Evolutionary conservation across 2,797 vertebrate species (phyloP).

Genomic region (Gallirallus australis): DNA sequence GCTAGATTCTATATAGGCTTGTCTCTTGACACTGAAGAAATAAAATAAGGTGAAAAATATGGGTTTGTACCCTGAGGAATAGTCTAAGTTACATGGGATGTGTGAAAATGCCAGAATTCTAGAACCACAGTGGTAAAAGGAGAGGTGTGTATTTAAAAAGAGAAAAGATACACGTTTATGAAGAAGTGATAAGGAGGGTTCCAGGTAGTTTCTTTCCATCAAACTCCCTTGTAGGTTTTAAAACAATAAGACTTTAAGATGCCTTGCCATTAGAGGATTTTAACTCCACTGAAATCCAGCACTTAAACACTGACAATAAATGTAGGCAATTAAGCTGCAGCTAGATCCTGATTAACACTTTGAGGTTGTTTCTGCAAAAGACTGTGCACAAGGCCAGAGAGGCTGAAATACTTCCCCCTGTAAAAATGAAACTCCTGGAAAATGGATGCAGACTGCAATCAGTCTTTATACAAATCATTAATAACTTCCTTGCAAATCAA

Average conservation of each 20-base stretch:
- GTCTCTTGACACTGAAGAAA: not conserved
- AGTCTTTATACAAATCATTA: not conserved
- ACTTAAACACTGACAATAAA: not conserved
- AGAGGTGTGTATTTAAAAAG: not conserved
- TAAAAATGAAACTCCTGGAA: not conserved
- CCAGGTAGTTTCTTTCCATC: not conserved
- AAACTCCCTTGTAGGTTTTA: not conserved
- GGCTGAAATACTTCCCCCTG: not conserved
- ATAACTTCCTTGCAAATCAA: not conserved
- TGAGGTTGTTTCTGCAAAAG: not conserved
- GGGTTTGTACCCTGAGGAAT: not conserved
- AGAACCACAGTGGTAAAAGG: not conserved
- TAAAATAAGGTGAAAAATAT: not conserved
- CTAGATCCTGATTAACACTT: not conserved
- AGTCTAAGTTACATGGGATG: not conserved
- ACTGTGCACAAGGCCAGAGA: not conserved
- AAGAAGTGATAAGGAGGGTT: not conserved
- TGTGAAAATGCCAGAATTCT: not conserved
- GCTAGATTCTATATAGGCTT: not conserved
- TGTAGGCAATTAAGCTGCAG: not conserved
- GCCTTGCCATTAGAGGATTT: rapidly evolving
- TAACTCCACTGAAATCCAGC: not conserved
- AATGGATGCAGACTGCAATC: not conserved
- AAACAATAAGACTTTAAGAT: not conserved
- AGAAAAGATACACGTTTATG: not conserved